Evolutionary conservation across 2,113 vertebrate species (phyloP).

Genomic region (Oryzias melastigma): DNA sequence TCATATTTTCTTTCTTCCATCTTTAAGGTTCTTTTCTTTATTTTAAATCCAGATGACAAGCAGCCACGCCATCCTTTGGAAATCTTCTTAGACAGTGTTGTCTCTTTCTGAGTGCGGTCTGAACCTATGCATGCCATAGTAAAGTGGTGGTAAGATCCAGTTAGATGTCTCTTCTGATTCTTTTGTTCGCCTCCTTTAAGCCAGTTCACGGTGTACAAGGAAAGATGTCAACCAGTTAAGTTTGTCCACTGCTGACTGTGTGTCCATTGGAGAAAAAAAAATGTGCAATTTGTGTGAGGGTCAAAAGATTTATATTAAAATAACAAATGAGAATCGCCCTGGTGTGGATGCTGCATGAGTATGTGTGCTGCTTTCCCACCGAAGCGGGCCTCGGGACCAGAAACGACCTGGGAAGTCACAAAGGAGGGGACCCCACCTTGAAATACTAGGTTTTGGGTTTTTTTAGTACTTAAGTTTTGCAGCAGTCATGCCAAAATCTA

Average conservation of each 20-base stretch:
- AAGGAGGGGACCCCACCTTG: no score
- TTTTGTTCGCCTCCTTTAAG: conserved; percentile 49
- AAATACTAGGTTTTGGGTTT: no score
- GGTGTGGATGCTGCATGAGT: conserved; percentile 53
- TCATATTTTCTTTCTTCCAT: conserved; percentile 29
- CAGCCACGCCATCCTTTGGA: conserved; percentile 56
- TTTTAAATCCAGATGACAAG: conserved; percentile 21
- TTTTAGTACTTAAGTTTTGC: no score
- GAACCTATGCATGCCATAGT: conserved; percentile 72
- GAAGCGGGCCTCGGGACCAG: conserved; percentile 1
- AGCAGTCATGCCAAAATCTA: no score
- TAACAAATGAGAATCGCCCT: conserved; percentile 42
- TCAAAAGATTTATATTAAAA: conserved; percentile 72
- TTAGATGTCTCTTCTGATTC: conserved; percentile 67
- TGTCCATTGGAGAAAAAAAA: conserved; percentile 58
- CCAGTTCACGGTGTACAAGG: conserved; percentile 49
- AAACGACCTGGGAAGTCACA: background rate
- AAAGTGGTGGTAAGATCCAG: conserved; percentile 66
- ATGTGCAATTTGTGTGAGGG: conserved; percentile 72
- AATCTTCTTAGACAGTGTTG: conserved; percentile 56
- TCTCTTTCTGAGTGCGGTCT: conserved; percentile 63
- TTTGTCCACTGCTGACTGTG: conserved; percentile 64
- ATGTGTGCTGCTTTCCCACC: background rate
- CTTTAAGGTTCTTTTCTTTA: background rate
- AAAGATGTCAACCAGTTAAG: conserved; percentile 62